A percentile compares a stretch with the other conserved stretches of the same genome.
Evolutionary conservation across 2,113 vertebrate species (phyloP).

Genomic region (Chaetops frenatus): DNA sequence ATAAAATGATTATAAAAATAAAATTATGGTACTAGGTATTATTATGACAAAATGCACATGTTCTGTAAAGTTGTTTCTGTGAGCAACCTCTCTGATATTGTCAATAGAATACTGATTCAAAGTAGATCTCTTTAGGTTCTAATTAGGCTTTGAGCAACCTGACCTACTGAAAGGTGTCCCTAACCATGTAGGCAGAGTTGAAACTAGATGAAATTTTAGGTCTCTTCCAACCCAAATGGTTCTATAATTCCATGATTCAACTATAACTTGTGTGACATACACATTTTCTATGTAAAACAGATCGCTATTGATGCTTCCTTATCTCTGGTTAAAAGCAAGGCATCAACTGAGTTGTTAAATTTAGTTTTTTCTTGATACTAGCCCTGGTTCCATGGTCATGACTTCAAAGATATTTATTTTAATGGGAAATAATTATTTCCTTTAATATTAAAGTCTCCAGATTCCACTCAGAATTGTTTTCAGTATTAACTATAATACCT

Average conservation of each 20-base stretch:
- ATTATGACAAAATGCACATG: rapidly evolving
- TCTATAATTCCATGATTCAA: neutral
- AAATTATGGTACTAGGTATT: neutral
- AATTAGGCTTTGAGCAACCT: neutral
- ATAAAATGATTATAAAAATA: neutral
- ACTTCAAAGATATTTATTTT: neutral
- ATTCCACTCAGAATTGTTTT: neutral
- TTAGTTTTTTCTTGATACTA: neutral
- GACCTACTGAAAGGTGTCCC: neutral
- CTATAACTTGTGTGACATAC: neutral
- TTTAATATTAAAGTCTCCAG: neutral
- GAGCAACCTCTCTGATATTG: neutral
- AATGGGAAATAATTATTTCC: neutral
- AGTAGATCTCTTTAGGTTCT: neutral
- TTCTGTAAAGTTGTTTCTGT: neutral
- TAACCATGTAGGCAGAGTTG: neutral
- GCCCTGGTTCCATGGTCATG: neutral
- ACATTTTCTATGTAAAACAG: neutral
- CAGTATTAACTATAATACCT: neutral
- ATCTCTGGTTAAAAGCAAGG: neutral
- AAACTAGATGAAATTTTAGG: neutral
- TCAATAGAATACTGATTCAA: neutral
- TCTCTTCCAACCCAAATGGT: neutral
- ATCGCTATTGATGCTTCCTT: neutral
- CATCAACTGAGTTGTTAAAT: neutral